Base-by-base conservation (phyloP, 1,140 invertebrate genomes). In the Heliconius congener region DNA sequence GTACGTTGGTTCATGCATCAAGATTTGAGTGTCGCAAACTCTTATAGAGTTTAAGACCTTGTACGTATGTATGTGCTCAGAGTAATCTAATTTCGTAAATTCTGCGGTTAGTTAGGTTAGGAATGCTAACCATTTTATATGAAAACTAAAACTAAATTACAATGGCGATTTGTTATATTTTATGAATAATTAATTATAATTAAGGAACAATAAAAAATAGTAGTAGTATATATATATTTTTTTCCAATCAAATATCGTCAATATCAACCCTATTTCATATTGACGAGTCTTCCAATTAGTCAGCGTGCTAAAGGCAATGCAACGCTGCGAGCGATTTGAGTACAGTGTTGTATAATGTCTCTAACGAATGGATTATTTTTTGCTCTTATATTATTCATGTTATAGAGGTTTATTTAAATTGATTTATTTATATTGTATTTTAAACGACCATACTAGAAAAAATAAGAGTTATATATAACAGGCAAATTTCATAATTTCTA, bases 101-200 rank as follows among this genome's bases (percentile, higher is more conserved):
- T 46, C 46, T 74, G 46, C 42, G 46, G 73, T 74, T 30, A 74
- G 42, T 55, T 74, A 19, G 50, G 18, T 19, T 52, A 30, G 73
- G 73, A 30, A 74, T 74, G 73, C 46, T 72, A 72, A 71, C 30
- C 27, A 52, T 72, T 57, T 23, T 57, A 9, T 57, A 23, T 57
- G 8, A 23, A 60, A n/a, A 60, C 2, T 60, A 27, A 23, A n/a
- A 60, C n/a, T 1, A 27, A 60, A n/a, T n/a, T 60, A 46, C 16
- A 46, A 46, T 46, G 42, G 1, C 1, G 13, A 46, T 46, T 23
- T 23, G n/a, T 60, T 60, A 23, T 19, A 52, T 18, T 52, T 19
- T 52, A 8, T 52, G 8, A 5, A 2, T 52, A 18, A 2, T 52
- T 52, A 52, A 52, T 52, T 52, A 18, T 19, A 18, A 42, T 42